These are phyloP conservation scores for Orientallactaga sibirica DNA, from an alignment of 2,797 vertebrate genomes.

Conservation along the genomic window DNA sequence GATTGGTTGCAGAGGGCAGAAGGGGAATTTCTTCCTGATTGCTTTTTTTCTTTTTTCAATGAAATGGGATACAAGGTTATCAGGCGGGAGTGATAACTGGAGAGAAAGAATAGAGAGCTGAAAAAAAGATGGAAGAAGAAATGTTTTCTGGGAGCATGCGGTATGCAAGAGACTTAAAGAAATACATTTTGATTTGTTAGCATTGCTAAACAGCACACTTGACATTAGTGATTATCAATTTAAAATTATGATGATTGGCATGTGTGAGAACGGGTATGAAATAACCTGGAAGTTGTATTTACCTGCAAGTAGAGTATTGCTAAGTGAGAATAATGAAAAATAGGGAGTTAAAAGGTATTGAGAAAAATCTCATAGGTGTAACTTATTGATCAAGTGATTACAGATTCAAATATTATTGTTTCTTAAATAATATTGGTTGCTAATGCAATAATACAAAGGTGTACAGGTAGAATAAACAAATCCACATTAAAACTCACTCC, in stretches of 20 bases:
- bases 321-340: background rate
- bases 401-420: slow-evolving; percentile 36
- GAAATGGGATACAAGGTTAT: background rate
- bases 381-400: background rate
- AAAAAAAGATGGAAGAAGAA: background rate
- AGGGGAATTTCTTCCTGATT: slow-evolving; percentile 5
- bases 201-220: background rate
- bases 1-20: background rate
- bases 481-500: slow-evolving; percentile 47
- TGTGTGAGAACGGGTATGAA: background rate
- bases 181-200: slow-evolving; percentile 21
- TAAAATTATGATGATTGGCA: background rate
- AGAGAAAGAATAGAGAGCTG: background rate
- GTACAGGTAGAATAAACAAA: slow-evolving; percentile 50
- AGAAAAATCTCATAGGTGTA: background rate
- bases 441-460: background rate
- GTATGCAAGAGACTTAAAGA: slow-evolving; percentile 14
- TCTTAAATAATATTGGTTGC: slow-evolving; percentile 13
- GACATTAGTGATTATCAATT: slow-evolving; percentile 17
- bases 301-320: background rate
- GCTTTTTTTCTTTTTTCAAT: background rate
- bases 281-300: background rate
- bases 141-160: background rate
- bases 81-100: background rate
- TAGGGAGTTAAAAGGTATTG: background rate